These are phyloP conservation scores for Chaetodon trifascialis DNA, from an alignment of 2,113 vertebrate genomes.

Conservation along the genomic window DNA sequence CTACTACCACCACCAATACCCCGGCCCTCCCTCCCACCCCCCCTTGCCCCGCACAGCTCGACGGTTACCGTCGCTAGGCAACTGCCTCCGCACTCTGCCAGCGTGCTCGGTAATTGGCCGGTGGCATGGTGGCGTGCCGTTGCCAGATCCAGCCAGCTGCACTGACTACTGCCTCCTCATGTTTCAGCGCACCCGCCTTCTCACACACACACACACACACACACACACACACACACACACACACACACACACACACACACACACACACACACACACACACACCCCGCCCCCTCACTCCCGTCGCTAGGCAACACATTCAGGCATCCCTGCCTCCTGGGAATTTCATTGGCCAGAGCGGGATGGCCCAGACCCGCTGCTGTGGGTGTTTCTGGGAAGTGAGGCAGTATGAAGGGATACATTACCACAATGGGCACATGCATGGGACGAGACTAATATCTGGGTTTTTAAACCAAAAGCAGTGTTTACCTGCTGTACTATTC, in stretches of 20 bases:
- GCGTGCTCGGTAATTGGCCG: constrained; percentile 92
- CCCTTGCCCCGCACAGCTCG: constrained; percentile 69
- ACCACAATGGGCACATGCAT: constrained; percentile 13
- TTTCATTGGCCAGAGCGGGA: constrained; percentile 88
- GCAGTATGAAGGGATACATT: constrained; percentile 17
- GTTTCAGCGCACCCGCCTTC: constrained; percentile 72
- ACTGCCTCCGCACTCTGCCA: constrained; percentile 92
- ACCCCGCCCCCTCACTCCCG: constrained; percentile 60
- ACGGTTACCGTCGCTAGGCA: constrained; percentile 92
- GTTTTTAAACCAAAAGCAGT: constrained; percentile 8
- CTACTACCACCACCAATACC: constrained; percentile 19
- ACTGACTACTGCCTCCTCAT: constrained; percentile 87
- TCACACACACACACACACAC: constrained; percentile 31
- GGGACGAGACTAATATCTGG: constrained; percentile 23
- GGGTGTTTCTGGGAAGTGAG: constrained; percentile 61
- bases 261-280: constrained; percentile 25
- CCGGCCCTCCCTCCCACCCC: constrained; percentile 22
- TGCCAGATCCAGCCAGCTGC: constrained; percentile 93
- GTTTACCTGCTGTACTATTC: not conserved
- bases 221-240: constrained; percentile 30
- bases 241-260: constrained; percentile 28
- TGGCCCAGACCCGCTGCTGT: constrained; percentile 85
- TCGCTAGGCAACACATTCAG: constrained; percentile 95
- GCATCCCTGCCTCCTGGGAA: constrained; percentile 77
- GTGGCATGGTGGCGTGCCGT: constrained; percentile 87